Conservation (phyloP, 2,113 vertebrate genomes). For the Pituophis catenifer region DNA sequence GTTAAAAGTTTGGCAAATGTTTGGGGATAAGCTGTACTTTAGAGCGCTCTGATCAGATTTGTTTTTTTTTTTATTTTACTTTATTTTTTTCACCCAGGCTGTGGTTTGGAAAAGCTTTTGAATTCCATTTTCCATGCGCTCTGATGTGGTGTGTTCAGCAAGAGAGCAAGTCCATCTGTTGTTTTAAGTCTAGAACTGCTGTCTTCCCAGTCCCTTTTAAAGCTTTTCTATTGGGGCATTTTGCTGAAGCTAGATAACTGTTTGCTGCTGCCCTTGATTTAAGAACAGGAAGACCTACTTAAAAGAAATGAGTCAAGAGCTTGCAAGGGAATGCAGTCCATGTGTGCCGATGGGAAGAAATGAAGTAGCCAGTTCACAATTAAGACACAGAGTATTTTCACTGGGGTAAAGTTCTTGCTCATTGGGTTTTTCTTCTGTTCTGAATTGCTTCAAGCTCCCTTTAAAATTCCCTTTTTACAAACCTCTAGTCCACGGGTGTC, state of each 20-base stretch:
- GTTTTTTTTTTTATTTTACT: constrained; percentile 39
- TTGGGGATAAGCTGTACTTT: constrained; percentile 49
- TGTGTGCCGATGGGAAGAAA: neutral
- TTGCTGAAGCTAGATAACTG: constrained; percentile 25
- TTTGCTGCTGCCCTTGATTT: neutral
- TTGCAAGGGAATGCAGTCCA: neutral
- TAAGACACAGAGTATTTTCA: neutral
- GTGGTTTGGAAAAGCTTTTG: constrained; percentile 58
- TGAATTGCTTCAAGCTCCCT: constrained; percentile 22
- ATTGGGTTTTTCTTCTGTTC: constrained; percentile 29
- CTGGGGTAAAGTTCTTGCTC: neutral
- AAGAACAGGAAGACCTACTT: neutral
- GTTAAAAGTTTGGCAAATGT: constrained; percentile 31
- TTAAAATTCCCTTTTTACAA: neutral
- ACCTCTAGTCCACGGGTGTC: neutral
- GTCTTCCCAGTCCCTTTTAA: constrained; percentile 2
- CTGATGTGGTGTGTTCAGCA: constrained; percentile 43
- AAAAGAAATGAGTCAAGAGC: neutral
- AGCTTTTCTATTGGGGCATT: constrained; percentile 34
- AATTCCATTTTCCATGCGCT: constrained; percentile 61
- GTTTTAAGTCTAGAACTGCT: constrained; percentile 34
- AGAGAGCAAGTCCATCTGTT: constrained; percentile 50
- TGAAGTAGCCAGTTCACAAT: neutral
- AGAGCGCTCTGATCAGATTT: constrained; percentile 45
- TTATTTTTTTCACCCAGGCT: constrained; percentile 54